Conservation (phyloP, 2,113 vertebrate species). For the Gymnobelideus leadbeateri region DNA sequence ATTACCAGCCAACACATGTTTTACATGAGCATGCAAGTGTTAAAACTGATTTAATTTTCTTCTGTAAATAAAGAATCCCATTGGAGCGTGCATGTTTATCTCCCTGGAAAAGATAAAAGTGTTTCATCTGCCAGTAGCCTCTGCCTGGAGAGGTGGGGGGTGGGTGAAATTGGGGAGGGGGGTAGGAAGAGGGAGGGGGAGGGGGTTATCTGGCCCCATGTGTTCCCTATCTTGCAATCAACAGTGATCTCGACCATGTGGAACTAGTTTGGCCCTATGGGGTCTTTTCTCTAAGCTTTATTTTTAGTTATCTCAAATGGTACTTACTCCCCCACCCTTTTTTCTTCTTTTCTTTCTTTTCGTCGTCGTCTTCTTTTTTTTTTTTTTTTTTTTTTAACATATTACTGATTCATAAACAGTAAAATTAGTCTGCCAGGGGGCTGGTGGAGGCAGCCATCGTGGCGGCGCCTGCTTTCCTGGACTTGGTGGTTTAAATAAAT, state of each 20-base stretch:
- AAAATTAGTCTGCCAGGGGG: slow-evolving; percentile 71
- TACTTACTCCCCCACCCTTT: background rate
- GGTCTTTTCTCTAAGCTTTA: slow-evolving; percentile 61
- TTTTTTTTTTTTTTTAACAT: slow-evolving; percentile 1
- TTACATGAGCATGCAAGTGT: slow-evolving; percentile 75
- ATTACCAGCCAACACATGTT: slow-evolving; percentile 71
- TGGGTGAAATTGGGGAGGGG: background rate
- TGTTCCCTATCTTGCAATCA: slow-evolving; percentile 67
- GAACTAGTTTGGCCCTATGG: slow-evolving; percentile 69
- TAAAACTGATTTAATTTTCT: slow-evolving; percentile 80
- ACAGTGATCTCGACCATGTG: slow-evolving; percentile 57
- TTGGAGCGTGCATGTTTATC: slow-evolving; percentile 73
- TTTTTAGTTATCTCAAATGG: slow-evolving; percentile 67
- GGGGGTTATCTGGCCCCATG: slow-evolving; percentile 53
- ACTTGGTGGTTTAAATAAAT: slow-evolving; percentile 78
- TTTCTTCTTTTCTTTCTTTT: background rate
- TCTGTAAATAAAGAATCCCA: slow-evolving; percentile 81
- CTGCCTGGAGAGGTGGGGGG: background rate
- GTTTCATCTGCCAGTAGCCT: slow-evolving; percentile 74
- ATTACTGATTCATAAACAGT: slow-evolving; percentile 79
- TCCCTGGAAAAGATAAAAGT: slow-evolving; percentile 81
- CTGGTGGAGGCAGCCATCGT: slow-evolving; percentile 67
- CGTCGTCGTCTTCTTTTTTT: too few species aligned
- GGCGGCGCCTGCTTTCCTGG: slow-evolving; percentile 76
- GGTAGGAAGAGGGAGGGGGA: background rate